These are phyloP conservation scores for Tragelaphus scriptus DNA, from an alignment of 2,113 vertebrate genomes.

Conservation along the genomic window DNA sequence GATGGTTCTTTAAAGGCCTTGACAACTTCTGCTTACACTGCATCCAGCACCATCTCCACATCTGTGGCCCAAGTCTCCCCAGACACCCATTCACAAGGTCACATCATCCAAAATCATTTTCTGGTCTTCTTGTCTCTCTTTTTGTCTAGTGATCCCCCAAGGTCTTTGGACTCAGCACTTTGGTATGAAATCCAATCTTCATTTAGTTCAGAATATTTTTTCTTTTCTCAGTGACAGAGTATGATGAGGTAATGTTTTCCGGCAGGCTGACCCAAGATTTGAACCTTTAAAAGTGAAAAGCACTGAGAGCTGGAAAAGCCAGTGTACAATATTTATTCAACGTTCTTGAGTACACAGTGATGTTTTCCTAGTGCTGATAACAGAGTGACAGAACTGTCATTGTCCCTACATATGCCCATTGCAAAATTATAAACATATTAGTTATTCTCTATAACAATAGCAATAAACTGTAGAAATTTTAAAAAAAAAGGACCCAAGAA, in stretches of 20 bases:
- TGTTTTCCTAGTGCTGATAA: slow-evolving; percentile 62
- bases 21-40: not conserved
- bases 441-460: not conserved
- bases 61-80: not conserved
- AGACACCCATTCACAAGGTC: not conserved
- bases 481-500: not conserved
- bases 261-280: slow-evolving; percentile 15
- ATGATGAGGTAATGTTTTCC: slow-evolving; percentile 50
- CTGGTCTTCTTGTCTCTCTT: not conserved
- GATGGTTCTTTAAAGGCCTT: not conserved
- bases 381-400: not conserved
- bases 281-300: slow-evolving; percentile 48
- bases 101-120: not conserved
- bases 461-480: not conserved
- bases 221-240: slow-evolving; percentile 20
- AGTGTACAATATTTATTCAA: slow-evolving; percentile 32
- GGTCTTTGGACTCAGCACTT: not conserved
- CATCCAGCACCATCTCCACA: not conserved
- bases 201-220: not conserved
- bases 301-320: slow-evolving; percentile 24
- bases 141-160: not conserved
- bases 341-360: not conserved
- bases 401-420: not conserved
- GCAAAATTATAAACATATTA: not conserved
- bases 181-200: slow-evolving; percentile 47